Evolutionary conservation across 1,140 invertebrate genomes (phyloP), one percentile per base, ranked within the genome.

Genomic region (Elysia chlorotica): DNA sequence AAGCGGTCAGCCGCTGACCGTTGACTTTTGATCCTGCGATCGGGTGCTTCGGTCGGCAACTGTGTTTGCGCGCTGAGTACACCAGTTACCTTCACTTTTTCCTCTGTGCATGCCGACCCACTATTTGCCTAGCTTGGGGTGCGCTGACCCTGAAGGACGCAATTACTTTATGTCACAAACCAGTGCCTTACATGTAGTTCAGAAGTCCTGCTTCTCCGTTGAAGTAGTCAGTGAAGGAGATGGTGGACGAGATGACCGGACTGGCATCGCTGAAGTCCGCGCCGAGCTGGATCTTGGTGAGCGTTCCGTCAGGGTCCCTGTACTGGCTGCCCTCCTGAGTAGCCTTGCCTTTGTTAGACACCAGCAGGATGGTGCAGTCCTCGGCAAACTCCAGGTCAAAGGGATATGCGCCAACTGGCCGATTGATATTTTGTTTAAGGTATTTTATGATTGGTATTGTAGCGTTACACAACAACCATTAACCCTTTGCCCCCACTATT

Each of bases 381-480:
- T 57, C 25, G 0, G 62, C 63, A 53, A 73, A 73, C 63, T 73
- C 63, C 21, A 73, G 63, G 63, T 73, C 71, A 3, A 66, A 14
- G 5, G 71, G 63, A 3, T 33, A 23, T 10, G 71, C 31, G 19
- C 71, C 71, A 4, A 73, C 71, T 73, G 38, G 2, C 53, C 33
- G 41, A 25, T 14, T 2, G 25, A 62, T 30, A 30, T 33, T 30
- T 2, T 5, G n/a, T 17, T 62, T n/a, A n/a, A n/a, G n/a, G n/a
- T n/a, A n/a, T n/a, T n/a, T n/a, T n/a, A n/a, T n/a, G n/a, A n/a
- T n/a, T n/a, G n/a, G n/a, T n/a, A n/a, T n/a, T n/a, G n/a, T n/a
- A n/a, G n/a, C n/a, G n/a, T n/a, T n/a, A n/a, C n/a, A n/a, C n/a
- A n/a, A n/a, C n/a, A n/a, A n/a, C n/a, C n/a, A n/a, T n/a, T n/a